Conservation (phyloP, 1,140 invertebrate genomes). For the Zaprionus taronus region DNA sequence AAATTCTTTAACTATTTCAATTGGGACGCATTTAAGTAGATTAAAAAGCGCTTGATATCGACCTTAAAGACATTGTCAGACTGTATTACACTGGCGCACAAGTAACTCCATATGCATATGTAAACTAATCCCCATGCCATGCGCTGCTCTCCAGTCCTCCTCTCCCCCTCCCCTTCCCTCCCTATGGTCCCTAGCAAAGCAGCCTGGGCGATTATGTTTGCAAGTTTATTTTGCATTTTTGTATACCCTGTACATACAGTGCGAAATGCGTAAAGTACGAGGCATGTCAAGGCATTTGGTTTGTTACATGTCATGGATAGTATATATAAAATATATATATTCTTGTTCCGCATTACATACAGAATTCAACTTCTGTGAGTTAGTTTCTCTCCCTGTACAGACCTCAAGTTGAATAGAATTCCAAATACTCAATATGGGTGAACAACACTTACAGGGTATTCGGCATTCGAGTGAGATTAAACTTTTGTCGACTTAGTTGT, state of each 20-base stretch:
- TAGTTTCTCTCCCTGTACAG: neutral
- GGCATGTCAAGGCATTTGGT: neutral
- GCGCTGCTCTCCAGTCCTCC: too few relatives aligned
- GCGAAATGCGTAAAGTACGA: neutral
- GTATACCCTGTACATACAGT: neutral
- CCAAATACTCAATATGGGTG: neutral
- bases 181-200: neutral
- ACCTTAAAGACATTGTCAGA: constrained; percentile 13
- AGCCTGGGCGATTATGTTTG: constrained; percentile 22
- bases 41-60: constrained; percentile 13
- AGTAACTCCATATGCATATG: constrained; percentile 34
- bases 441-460: neutral
- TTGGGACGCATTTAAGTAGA: constrained; percentile 3
- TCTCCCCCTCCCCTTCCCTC: neutral
- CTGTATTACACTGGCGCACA: constrained; percentile 2
- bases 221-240: constrained; percentile 34
- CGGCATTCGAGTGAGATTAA: neutral
- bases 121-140: constrained; percentile 3
- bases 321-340: neutral
- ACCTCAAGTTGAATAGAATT: neutral
- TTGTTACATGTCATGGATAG: neutral
- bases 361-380: neutral
- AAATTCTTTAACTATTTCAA: neutral
- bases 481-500: neutral
- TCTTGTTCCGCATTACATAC: neutral